Evolutionary conservation across 2,888 invertebrate species (phyloP), one percentile per base, ranked within the genome.

Genomic region (Drosophila kuntzei): DNA sequence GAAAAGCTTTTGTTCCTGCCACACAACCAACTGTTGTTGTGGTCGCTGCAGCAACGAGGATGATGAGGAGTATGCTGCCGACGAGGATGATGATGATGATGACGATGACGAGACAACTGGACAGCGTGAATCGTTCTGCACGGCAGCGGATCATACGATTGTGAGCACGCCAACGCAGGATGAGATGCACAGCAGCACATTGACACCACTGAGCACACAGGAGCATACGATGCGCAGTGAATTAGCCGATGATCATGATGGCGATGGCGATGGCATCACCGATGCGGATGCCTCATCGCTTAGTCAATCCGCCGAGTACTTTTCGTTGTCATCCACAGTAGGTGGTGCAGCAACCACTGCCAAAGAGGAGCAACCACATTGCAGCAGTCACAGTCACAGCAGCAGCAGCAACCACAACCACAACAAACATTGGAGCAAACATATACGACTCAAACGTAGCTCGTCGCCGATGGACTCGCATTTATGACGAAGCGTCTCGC

Each of bases 401-500:
- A 49, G 49, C 54, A 62, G 39, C 63, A 63, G 29, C 64, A 50
- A 43, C 69, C 72, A 64, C 50, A 89, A 82, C 14, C 11, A 7
- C 20, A 39, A 12, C 9, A 29, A 58, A 2, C 79, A 74, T 62
- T 89, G 87, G 70, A 90, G 87, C 76, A 91, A 91, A 71, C 90
- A 91, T 47, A 90, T 90, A 62, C 80, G 90, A 20, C 85, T 89
- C 69, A 91, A 91, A 81, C 86, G 82, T 46, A 79, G 68, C 60
- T 71, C 87, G 4, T 85, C 90, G 41, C 87, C 90, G 7, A 61
- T 90, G 55, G 88, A 91, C 59, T 79, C 89, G 55, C 90, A 91
- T 67, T 92, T 92, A 92, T 92, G 92, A 92, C 92, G 92, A 91
- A 92, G 92, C 85, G 92, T 92, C 75, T 92, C 92, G 92, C 92